phyloP scores from a whole-genome alignment of 2,888 invertebrate genomes.

The Mythimna albipuncta region DNA sequence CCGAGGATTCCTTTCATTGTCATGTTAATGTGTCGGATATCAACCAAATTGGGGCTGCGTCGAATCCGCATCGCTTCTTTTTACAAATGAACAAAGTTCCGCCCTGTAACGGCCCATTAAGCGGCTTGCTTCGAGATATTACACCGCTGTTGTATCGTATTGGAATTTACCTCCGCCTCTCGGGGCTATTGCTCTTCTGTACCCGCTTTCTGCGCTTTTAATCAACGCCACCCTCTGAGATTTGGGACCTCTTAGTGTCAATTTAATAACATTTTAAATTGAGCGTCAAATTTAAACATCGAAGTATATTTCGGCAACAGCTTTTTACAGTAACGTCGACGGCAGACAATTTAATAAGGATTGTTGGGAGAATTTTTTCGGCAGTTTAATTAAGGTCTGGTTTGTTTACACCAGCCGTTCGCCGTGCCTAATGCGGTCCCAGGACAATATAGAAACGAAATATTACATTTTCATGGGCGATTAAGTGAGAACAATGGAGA shows the following conservation, averaged over 20 bases:
- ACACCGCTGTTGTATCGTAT: conserved; percentile 78
- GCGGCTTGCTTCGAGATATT: conserved; percentile 76
- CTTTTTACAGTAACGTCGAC: conserved; percentile 50
- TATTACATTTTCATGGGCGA: conserved; percentile 70
- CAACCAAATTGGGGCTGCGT: conserved; percentile 59
- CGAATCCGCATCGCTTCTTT: conserved; percentile 49
- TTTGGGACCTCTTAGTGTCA: conserved; percentile 76
- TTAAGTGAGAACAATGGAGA: conserved; percentile 69
- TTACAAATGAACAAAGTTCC: conserved; percentile 79
- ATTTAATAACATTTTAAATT: conserved; percentile 79
- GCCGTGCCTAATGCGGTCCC: conserved; percentile 45
- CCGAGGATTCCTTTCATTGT: conserved; percentile 69
- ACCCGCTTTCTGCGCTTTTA: conserved; percentile 74
- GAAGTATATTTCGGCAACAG: conserved; percentile 46
- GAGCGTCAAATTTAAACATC: conserved; percentile 72
- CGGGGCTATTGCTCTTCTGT: conserved; percentile 68
- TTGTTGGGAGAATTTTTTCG: conserved; percentile 52
- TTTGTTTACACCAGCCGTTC: conserved; percentile 52
- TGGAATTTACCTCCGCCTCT: conserved; percentile 76
- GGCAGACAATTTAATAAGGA: conserved; percentile 54
- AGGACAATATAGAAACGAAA: conserved; percentile 60
- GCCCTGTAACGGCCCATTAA: conserved; percentile 79
- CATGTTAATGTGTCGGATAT: conserved; percentile 71
- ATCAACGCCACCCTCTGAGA: conserved; percentile 75
- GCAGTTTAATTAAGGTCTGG: conserved; percentile 52